Evolutionary conservation across 2,797 vertebrate genomes (phyloP).

Genomic region (Melanotaenia trifasciata): DNA sequence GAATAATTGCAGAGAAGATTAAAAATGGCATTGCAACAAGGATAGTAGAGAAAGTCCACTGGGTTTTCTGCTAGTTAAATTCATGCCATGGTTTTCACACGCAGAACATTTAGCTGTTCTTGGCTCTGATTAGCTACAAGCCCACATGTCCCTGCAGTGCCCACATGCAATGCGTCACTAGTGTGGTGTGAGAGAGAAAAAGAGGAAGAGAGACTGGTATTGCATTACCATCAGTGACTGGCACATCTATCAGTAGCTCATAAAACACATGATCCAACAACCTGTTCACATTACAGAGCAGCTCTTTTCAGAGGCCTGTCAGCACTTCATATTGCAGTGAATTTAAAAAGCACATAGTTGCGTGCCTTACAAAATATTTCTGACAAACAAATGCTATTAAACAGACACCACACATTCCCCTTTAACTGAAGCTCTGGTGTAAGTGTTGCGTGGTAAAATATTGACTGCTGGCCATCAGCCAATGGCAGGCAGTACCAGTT

Average conservation of each 20-base stretch:
- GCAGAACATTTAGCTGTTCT: conserved; percentile 51
- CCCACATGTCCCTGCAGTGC: conserved; percentile 66
- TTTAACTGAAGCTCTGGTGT: conserved; percentile 45
- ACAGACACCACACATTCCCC: conserved; percentile 9
- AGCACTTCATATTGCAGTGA: conserved; percentile 7
- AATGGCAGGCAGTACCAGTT: conserved; percentile 59
- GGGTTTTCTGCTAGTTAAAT: conserved; percentile 45
- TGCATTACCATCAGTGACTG: conserved; percentile 42
- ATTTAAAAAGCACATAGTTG: conserved; percentile 13
- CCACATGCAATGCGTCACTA: conserved; percentile 51
- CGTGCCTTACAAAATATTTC: not conserved
- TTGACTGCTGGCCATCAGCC: conserved; percentile 68
- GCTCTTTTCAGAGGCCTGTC: conserved; percentile 29
- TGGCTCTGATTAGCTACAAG: conserved; percentile 59
- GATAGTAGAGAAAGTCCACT: conserved; percentile 32
- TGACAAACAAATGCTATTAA: conserved; percentile 10
- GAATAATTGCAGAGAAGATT: conserved; percentile 32
- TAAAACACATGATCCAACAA: conserved; percentile 48
- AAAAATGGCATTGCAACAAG: conserved; percentile 20
- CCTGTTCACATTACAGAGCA: conserved; percentile 43
- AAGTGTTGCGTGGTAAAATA: conserved; percentile 68
- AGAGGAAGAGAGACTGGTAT: conserved; percentile 45
- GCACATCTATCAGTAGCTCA: conserved; percentile 50
- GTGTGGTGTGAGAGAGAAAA: conserved; percentile 44
- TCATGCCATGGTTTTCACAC: conserved; percentile 50